Percentiles rank a stretch among this genome's conserved stretches.
phyloP scores from a whole-genome alignment of 2,797 vertebrate genomes.

The Valencia hispanica region DNA sequence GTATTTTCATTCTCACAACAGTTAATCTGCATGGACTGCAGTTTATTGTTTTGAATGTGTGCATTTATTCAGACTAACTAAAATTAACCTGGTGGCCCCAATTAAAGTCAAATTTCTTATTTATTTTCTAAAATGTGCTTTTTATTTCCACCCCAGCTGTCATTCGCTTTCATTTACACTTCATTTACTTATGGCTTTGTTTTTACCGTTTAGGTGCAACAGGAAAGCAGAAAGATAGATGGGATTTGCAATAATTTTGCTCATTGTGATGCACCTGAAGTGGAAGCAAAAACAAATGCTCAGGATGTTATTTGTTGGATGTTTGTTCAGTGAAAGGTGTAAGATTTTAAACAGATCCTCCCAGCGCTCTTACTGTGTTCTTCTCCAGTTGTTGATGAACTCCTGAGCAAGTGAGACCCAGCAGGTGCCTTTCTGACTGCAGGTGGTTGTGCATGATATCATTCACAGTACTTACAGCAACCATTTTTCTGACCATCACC shows the following conservation, averaged over 20 bases:
- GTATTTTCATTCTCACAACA: slow-evolving; percentile 65
- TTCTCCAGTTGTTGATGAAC: slow-evolving; percentile 25
- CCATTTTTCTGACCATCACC: slow-evolving; percentile 39
- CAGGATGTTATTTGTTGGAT: not conserved
- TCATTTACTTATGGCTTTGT: slow-evolving; percentile 2
- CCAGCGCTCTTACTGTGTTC: slow-evolving; percentile 16
- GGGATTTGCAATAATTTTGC: slow-evolving; percentile 11
- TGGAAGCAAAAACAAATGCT: not conserved
- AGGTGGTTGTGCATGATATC: slow-evolving; percentile 62
- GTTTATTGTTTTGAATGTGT: slow-evolving; percentile 7
- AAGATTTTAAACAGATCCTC: slow-evolving; percentile 4
- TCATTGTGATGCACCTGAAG: slow-evolving; percentile 5
- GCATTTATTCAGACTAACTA: slow-evolving; percentile 47
- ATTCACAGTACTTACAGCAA: slow-evolving; percentile 37
- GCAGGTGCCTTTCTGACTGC: slow-evolving; percentile 75
- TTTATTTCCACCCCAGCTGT: slow-evolving; percentile 36
- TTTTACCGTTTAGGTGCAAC: slow-evolving; percentile 8
- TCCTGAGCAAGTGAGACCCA: slow-evolving; percentile 46
- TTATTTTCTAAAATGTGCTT: slow-evolving; percentile 55
- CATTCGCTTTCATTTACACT: not conserved
- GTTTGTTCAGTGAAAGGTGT: slow-evolving; percentile 6
- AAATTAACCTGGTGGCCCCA: slow-evolving; percentile 62
- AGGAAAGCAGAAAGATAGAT: slow-evolving; percentile 1
- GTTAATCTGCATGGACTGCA: slow-evolving; percentile 28
- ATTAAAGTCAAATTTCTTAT: slow-evolving; percentile 76